phyloP scores from a whole-genome alignment of 64 coral and sea anemone genomes.

The Stylophora pistillata region DNA sequence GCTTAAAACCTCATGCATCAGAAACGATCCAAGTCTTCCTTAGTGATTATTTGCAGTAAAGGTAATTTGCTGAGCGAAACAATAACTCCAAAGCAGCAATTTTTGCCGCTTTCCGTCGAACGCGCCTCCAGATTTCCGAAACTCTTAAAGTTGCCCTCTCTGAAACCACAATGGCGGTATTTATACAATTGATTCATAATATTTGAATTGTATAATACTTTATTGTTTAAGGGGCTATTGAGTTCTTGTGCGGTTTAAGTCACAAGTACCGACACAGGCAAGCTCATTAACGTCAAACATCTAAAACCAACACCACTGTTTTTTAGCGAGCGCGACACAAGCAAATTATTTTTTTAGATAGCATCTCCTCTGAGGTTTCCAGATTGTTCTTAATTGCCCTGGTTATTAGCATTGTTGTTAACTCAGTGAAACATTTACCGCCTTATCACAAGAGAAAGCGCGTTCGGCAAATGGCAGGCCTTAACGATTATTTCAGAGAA shows the following conservation, averaged over 20 bases:
- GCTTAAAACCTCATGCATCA: neutral
- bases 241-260: constrained; percentile 39
- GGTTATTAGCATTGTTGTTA: constrained; percentile 90
- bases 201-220: constrained; percentile 79
- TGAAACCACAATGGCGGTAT: constrained; percentile 66
- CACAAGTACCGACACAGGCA: constrained; percentile 41
- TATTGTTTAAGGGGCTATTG: constrained; percentile 56
- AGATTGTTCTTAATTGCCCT: constrained; percentile 88
- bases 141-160: constrained; percentile 56
- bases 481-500: constrained; percentile 41
- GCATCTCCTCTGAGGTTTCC: constrained; percentile 65
- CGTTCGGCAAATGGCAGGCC: constrained; percentile 20
- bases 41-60: neutral
- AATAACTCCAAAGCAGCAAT: neutral
- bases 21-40: neutral
- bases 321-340: constrained; percentile 23
- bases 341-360: constrained; percentile 37
- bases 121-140: constrained; percentile 24
- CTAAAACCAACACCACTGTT: constrained; percentile 54
- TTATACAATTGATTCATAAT: constrained; percentile 79
- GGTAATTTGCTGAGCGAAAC: neutral
- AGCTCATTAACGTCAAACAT: constrained; percentile 64
- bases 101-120: neutral
- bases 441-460: constrained; percentile 65
- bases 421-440: constrained; percentile 64